These are phyloP conservation scores for Aleiodes alternator DNA, from an alignment of 2,888 invertebrate genomes.

Conservation along the genomic window DNA sequence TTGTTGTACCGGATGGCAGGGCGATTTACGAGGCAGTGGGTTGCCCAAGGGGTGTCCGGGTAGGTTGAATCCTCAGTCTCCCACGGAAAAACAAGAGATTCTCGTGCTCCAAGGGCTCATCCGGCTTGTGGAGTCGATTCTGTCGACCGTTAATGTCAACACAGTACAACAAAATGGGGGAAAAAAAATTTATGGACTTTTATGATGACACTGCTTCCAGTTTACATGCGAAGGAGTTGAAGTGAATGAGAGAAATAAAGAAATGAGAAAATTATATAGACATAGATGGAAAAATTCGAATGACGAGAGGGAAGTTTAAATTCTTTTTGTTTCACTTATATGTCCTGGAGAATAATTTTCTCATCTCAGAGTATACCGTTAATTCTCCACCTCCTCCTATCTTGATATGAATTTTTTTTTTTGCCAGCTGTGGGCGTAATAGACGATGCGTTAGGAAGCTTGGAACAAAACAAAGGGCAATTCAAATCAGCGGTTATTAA, in stretches of 20 bases:
- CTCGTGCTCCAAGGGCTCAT: conserved; percentile 14
- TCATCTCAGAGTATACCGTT: conserved; percentile 2
- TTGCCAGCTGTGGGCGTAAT: conserved; percentile 20
- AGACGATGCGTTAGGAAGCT: conserved; percentile 27
- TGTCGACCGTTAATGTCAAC: conserved; percentile 31
- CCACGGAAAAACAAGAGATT: conserved; percentile 44
- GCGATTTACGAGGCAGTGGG: conserved; percentile 40
- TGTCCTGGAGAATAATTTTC: conserved; percentile 24
- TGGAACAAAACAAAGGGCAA: not conserved
- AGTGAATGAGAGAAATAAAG: not conserved
- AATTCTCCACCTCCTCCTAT: conserved; percentile 17
- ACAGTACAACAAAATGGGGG: not conserved
- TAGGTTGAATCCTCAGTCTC: conserved; percentile 17
- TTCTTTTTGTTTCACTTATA: conserved; percentile 9
- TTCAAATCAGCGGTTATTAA: not conserved
- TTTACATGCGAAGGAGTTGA: not conserved
- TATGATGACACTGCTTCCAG: conserved; percentile 20
- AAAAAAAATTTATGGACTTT: conserved; percentile 8
- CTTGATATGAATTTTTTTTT: conserved; percentile 23
- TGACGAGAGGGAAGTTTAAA: conserved; percentile 16
- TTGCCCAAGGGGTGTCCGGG: conserved; percentile 28
- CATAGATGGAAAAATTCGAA: not conserved
- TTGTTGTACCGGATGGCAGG: conserved; percentile 15
- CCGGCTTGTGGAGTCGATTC: conserved; percentile 24
- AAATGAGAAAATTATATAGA: not conserved